A percentile compares a stretch with the other conserved stretches of the same genome.
Conservation (phyloP, 2,113 vertebrate genomes). For the Benitochromis conjunctus region DNA sequence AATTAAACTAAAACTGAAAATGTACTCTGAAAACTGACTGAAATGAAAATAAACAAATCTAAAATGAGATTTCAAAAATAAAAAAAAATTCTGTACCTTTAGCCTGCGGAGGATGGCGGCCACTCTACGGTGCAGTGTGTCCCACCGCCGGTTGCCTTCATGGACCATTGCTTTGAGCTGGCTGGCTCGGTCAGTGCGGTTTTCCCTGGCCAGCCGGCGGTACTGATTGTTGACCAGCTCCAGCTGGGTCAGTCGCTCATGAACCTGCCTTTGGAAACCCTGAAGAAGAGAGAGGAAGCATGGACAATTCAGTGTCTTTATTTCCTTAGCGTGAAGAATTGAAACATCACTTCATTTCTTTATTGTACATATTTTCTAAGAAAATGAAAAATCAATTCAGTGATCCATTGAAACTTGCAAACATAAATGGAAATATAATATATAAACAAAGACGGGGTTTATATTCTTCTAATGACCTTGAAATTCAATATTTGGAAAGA, state of each 20-base stretch:
- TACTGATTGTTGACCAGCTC: slow-evolving; percentile 95
- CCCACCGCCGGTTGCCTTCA: slow-evolving; percentile 90
- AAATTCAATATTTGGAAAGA: background rate
- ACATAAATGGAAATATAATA: background rate
- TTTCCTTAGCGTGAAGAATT: background rate
- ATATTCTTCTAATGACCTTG: background rate
- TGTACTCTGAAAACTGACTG: background rate
- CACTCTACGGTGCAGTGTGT: slow-evolving; percentile 82
- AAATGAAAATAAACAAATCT: background rate
- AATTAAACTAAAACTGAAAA: background rate
- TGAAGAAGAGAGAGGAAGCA: slow-evolving; percentile 30
- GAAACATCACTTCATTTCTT: background rate
- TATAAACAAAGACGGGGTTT: background rate
- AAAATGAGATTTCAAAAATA: background rate
- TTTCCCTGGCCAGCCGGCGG: slow-evolving; percentile 87
- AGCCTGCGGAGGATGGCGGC: slow-evolving; percentile 84
- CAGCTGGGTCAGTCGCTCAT: slow-evolving; percentile 86
- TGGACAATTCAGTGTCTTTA: background rate
- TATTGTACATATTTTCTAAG: background rate
- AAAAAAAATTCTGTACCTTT: slow-evolving; percentile 66
- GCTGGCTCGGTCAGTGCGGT: slow-evolving; percentile 86
- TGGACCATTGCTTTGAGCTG: slow-evolving; percentile 86
- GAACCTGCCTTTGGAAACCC: slow-evolving; percentile 88
- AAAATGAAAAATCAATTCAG: background rate
- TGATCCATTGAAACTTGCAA: background rate